Evolutionary conservation across 1,140 invertebrate species (phyloP).

Genomic region (Oedothorax gibbosus): DNA sequence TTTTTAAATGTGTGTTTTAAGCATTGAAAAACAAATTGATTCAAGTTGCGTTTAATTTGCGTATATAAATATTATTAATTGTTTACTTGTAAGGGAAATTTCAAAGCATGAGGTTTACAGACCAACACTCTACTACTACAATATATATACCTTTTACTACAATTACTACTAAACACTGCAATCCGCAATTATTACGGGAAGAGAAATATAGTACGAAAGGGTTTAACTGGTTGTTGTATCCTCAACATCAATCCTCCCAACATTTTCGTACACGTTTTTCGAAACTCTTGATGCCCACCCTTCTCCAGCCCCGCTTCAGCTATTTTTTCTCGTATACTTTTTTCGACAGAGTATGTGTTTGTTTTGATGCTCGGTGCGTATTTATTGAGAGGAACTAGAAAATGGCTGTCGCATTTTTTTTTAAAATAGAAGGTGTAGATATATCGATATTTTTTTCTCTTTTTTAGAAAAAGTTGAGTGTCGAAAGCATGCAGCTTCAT

Average conservation of each 20-base stretch:
- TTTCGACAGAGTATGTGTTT: not conserved
- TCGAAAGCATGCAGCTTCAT: not conserved
- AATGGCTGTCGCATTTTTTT: not conserved
- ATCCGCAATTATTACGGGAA: too few species aligned
- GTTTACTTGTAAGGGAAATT: too few species aligned
- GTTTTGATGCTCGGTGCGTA: not conserved
- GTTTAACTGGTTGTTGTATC: too few species aligned
- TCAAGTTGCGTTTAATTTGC: too few species aligned
- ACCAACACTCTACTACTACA: too few species aligned
- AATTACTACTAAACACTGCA: too few species aligned
- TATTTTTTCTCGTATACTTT: not conserved
- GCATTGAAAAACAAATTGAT: too few species aligned
- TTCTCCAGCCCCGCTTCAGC: not conserved
- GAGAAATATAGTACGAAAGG: too few species aligned
- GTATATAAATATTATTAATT: too few species aligned
- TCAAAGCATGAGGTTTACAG: too few species aligned
- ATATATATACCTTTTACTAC: too few species aligned
- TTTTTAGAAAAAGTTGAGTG: not conserved
- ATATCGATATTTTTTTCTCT: not conserved
- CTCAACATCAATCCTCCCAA: not conserved
- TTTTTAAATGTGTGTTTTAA: too few species aligned
- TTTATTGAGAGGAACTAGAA: not conserved
- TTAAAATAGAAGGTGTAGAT: not conserved
- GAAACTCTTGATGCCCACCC: not conserved
- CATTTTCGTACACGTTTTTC: not conserved